phyloP scores from a whole-genome alignment of 2,113 vertebrate species.

The Equus przewalskii region DNA sequence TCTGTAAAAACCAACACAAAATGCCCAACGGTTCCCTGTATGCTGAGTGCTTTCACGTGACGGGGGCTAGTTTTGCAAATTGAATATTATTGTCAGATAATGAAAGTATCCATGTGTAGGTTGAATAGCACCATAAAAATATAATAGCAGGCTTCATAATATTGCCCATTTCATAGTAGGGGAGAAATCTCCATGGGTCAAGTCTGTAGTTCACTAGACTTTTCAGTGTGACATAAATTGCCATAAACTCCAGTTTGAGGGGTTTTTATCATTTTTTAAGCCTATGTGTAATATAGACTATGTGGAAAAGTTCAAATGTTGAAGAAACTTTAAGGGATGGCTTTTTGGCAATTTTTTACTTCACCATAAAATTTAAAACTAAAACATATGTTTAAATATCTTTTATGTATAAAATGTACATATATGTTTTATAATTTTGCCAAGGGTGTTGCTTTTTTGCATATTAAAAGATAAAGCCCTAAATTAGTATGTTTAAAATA shows the following conservation, averaged over 20 bases:
- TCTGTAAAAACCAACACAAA: slow-evolving; percentile 55
- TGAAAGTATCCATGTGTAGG: neutral
- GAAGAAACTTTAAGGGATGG: neutral
- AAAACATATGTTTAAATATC: neutral
- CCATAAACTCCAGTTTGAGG: slow-evolving; percentile 9
- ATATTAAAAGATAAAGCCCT: neutral
- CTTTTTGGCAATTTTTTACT: neutral
- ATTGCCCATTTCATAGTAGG: slow-evolving; percentile 48
- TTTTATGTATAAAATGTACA: neutral
- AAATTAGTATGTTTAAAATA: slow-evolving; percentile 2
- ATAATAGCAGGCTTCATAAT: slow-evolving; percentile 57
- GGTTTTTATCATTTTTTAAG: neutral
- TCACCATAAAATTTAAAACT: neutral
- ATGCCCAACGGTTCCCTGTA: neutral
- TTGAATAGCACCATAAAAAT: slow-evolving; percentile 70
- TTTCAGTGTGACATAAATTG: slow-evolving; percentile 39
- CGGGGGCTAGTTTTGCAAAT: slow-evolving; percentile 51
- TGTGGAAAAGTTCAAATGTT: slow-evolving; percentile 40
- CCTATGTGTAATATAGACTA: neutral
- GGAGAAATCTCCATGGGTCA: neutral
- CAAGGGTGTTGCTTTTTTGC: neutral
- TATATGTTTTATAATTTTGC: neutral
- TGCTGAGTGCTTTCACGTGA: slow-evolving; percentile 21
- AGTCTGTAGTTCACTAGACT: slow-evolving; percentile 32
- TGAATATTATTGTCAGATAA: slow-evolving; percentile 66